Percentiles rank a stretch among this genome's conserved stretches.
Conservation (phyloP, 1,140 invertebrate genomes). For the Drosophila nikananu region DNA sequence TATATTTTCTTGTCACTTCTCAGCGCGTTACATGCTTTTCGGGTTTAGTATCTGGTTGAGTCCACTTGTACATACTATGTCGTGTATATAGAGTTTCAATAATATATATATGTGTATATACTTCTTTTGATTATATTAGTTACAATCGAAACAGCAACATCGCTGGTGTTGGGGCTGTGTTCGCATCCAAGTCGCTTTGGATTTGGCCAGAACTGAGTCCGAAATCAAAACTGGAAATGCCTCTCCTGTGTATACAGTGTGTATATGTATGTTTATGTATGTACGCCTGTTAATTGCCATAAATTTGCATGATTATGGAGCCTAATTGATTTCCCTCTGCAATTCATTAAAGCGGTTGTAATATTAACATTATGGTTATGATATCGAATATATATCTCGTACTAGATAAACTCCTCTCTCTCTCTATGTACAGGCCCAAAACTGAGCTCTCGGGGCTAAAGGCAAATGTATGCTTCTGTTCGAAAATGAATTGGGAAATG, state of each 20-base stretch:
- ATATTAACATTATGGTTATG: conserved; percentile 59
- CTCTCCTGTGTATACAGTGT: conserved; percentile 32
- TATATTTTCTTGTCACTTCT: conserved; percentile 58
- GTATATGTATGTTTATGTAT: conserved; percentile 33
- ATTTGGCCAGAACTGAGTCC: conserved; percentile 47
- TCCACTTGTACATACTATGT: conserved; percentile 67
- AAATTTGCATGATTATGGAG: conserved; percentile 36
- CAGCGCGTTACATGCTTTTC: conserved; percentile 63
- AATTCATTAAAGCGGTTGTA: conserved; percentile 74
- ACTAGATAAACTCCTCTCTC: conserved; percentile 25
- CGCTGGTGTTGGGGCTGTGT: conserved; percentile 27
- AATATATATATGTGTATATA: conserved; percentile 57
- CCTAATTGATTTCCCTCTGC: conserved; percentile 45
- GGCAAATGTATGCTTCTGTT: conserved; percentile 15
- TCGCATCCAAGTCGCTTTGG: conserved; percentile 1
- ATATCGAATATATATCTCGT: conserved; percentile 52
- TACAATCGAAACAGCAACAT: conserved; percentile 50
- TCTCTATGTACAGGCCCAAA: conserved; percentile 60
- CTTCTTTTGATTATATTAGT: conserved; percentile 77
- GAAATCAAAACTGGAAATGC: conserved; percentile 55
- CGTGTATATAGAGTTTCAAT: conserved; percentile 52
- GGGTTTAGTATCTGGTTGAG: conserved; percentile 52
- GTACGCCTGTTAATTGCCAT: conserved; percentile 55
- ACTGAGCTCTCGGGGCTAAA: conserved; percentile 18
- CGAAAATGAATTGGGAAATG: conserved; percentile 4